These are phyloP conservation scores for Shinisaurus crocodilurus DNA, from an alignment of 2,113 vertebrate species.

Conservation along the genomic window DNA sequence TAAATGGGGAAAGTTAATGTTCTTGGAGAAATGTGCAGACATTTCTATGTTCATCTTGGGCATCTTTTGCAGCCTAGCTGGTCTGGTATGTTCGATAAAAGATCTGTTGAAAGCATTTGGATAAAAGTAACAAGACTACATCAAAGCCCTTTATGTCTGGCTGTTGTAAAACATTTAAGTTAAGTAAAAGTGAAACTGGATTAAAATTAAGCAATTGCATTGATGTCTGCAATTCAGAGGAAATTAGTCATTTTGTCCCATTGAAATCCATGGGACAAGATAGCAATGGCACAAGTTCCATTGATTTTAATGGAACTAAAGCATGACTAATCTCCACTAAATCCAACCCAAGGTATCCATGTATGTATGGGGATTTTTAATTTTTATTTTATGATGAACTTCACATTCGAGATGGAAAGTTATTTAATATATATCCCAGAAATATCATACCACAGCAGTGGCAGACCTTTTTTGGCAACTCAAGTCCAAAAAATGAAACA, in stretches of 20 bases:
- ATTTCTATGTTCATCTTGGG: constrained; percentile 78
- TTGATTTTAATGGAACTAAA: neutral
- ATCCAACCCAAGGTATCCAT: neutral
- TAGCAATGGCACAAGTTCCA: neutral
- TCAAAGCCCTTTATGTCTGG: neutral
- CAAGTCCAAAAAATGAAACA: neutral
- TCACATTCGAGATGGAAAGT: neutral
- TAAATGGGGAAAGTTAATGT: constrained; percentile 74
- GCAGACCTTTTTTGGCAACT: neutral
- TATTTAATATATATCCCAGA: neutral
- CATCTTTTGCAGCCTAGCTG: constrained; percentile 78
- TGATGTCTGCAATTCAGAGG: neutral
- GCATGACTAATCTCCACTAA: neutral
- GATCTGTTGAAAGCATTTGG: constrained; percentile 70
- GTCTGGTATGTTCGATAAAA: constrained; percentile 80
- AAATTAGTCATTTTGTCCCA: neutral
- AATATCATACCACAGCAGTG: neutral
- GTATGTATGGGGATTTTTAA: neutral
- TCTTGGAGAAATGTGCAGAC: constrained; percentile 74
- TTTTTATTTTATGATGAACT: neutral
- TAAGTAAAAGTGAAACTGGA: neutral
- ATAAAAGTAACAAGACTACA: constrained; percentile 25
- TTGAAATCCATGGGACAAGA: neutral
- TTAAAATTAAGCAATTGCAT: neutral
- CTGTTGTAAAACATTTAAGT: neutral